Conservation (phyloP, 2,113 vertebrate genomes). For the Protobothrops flavoviridis region DNA sequence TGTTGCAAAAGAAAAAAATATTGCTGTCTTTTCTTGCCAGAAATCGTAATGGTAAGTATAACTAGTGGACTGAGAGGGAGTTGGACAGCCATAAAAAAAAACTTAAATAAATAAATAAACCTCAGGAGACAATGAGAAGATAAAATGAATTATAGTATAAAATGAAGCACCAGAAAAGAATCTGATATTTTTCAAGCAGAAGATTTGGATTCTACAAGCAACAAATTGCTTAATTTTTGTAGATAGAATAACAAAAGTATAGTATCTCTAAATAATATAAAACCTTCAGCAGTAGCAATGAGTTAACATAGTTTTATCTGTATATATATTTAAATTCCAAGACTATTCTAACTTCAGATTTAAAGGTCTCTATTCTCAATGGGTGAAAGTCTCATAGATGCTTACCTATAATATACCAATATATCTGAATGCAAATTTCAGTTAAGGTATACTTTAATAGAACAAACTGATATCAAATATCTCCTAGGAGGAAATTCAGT, state of each 20-base stretch:
- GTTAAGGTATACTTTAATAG: background rate
- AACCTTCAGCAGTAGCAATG: constrained; percentile 40
- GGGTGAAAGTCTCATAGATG: background rate
- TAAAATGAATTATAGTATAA: constrained; percentile 32
- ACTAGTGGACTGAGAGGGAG: background rate
- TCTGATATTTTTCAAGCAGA: constrained; percentile 20
- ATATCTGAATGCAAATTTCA: background rate
- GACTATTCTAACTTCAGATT: background rate
- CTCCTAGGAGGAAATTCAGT: background rate
- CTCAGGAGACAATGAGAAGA: constrained; percentile 42
- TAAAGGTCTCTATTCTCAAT: background rate
- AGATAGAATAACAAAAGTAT: constrained; percentile 21
- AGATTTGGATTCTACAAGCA: constrained; percentile 31
- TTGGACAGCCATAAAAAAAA: background rate
- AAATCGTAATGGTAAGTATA: constrained; percentile 33
- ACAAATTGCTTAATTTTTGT: constrained; percentile 14
- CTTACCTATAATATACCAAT: background rate
- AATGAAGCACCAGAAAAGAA: constrained; percentile 24
- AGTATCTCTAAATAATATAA: constrained; percentile 32
- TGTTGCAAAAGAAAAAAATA: constrained; percentile 53
- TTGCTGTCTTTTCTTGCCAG: constrained; percentile 43
- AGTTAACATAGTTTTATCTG: background rate
- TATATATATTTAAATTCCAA: constrained; percentile 16
- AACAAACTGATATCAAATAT: background rate
- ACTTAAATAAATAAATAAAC: constrained; percentile 17